phyloP scores from a whole-genome alignment of 1,140 invertebrate species.

The Dendroctonus ponderosae region DNA sequence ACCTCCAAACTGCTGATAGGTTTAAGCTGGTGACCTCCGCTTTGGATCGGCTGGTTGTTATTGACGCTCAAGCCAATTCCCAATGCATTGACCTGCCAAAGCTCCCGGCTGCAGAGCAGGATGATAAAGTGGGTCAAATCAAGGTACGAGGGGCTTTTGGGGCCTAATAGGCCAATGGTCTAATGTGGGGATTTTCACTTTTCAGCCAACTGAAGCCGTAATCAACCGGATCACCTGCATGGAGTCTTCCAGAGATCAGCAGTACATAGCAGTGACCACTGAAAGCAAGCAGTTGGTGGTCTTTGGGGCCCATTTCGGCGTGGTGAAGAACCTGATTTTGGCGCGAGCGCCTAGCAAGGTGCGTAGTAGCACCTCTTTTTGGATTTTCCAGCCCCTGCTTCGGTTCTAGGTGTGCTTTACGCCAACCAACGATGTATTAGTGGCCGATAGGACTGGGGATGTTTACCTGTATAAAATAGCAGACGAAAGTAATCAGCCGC shows the following conservation, averaged over 20 bases:
- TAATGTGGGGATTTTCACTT: too few relatives aligned
- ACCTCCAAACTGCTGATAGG: not conserved
- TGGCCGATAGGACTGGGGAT: constrained; percentile 86
- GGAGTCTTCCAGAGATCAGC: constrained; percentile 25
- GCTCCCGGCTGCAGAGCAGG: too few relatives aligned
- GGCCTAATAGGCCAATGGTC: too few relatives aligned
- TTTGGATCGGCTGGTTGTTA: not conserved
- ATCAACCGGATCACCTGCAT: constrained; percentile 19
- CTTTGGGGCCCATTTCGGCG: constrained; percentile 38
- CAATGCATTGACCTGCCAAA: too few relatives aligned
- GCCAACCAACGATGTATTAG: constrained; percentile 59
- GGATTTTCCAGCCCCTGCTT: not conserved
- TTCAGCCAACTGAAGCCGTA: too few relatives aligned
- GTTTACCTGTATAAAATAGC: constrained; percentile 68
- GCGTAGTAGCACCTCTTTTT: constrained; percentile 1
- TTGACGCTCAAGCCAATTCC: not conserved
- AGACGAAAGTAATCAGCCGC: constrained; percentile 52
- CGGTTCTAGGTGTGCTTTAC: constrained; percentile 58
- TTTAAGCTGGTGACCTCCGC: constrained; percentile 2
- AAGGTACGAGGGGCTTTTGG: too few relatives aligned
- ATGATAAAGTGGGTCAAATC: too few relatives aligned
- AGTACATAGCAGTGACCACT: constrained; percentile 40
- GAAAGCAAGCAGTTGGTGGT: constrained; percentile 47
- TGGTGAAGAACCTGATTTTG: constrained; percentile 40
- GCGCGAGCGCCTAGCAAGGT: constrained; percentile 65